Base-by-base conservation (phyloP, 1,140 invertebrate species). In the Drosophila sp. region DNA sequence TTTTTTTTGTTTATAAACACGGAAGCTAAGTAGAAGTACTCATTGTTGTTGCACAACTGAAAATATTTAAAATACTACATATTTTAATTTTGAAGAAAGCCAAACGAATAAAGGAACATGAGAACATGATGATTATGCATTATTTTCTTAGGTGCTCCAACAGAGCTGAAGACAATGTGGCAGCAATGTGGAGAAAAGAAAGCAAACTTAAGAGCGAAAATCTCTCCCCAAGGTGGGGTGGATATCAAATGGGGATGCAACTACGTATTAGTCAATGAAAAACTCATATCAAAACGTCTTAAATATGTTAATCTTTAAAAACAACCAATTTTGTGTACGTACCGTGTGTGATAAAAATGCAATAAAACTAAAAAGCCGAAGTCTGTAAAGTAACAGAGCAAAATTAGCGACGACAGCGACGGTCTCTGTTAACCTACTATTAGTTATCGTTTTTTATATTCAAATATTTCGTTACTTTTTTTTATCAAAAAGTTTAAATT, bases 111-210 rank as follows among this genome's bases (percentile, higher is more conserved):
- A 11, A 29, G 33, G 7, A 41, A 70, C 44, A 76, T 50, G 60
- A 44, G 58, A 64, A 56, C 38, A 23, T 77, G 44, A 71, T 77
- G 73, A 77, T 57, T 44, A 50, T 77, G 74, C 73, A 77, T 17
- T 60, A 63, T 64, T 23, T 25, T 70, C 33, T 32, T 10, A 10
- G n/a, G 8, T 23, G 72, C 0, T 33, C 40, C 58, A 5, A 57
- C 64, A 57, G n/a, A 69, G 11, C 54, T 60, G 70, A 54, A 69
- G 55, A 58, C 44, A 50, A 50, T 65, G 56, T 77, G 74, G 74
- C 67, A 77, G 47, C 63, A 32, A 70, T 54, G 60, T 32, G 38
- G 55, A 10, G 10, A 27, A 41, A 54, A 65, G 6, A 27, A 41
- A 70, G 10, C 7, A 23, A 25, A 25, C 17, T 38, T 25, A 23